Percentiles rank a stretch among this genome's conserved stretches.
These are phyloP conservation scores for Acleris emargana DNA, from an alignment of 2,888 invertebrate genomes.

Conservation along the genomic window DNA sequence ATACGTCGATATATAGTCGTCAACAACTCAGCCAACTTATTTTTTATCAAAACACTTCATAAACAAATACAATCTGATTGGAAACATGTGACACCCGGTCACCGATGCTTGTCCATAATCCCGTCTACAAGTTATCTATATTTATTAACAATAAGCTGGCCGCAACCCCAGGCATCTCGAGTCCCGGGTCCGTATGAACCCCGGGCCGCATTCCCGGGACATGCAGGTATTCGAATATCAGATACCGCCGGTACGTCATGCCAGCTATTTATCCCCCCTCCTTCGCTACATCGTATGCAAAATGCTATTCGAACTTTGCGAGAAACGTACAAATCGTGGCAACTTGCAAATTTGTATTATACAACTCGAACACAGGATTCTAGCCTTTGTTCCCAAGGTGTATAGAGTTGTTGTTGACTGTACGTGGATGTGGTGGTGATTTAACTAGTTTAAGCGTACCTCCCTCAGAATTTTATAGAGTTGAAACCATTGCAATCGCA, in stretches of 20 bases:
- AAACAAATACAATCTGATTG: no score
- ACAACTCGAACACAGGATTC: not conserved
- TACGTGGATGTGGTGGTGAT: not conserved
- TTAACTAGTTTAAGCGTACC: slow-evolving; percentile 9
- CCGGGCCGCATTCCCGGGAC: slow-evolving; percentile 1
- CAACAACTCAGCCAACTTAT: no score
- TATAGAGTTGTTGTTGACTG: not conserved
- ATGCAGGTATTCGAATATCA: slow-evolving; percentile 29
- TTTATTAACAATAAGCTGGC: not conserved
- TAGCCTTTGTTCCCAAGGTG: not conserved
- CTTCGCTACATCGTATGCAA: slow-evolving; percentile 23
- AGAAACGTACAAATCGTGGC: slow-evolving; percentile 1
- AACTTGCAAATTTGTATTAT: slow-evolving; percentile 1
- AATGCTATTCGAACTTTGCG: slow-evolving; percentile 29
- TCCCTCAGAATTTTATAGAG: slow-evolving; percentile 25
- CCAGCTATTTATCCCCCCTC: slow-evolving; percentile 23
- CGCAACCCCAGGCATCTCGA: slow-evolving; percentile 5
- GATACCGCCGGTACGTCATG: slow-evolving; percentile 27
- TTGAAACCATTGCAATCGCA: slow-evolving; percentile 25
- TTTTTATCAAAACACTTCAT: no score
- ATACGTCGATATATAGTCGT: no score
- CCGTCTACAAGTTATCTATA: no score
- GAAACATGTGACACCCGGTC: no score
- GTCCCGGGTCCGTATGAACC: slow-evolving; percentile 6
- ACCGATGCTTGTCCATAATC: no score